Percentiles rank a stretch among this genome's conserved stretches.
Conservation (phyloP, 2,797 vertebrate genomes). For the Acanthurus leucopareius region DNA sequence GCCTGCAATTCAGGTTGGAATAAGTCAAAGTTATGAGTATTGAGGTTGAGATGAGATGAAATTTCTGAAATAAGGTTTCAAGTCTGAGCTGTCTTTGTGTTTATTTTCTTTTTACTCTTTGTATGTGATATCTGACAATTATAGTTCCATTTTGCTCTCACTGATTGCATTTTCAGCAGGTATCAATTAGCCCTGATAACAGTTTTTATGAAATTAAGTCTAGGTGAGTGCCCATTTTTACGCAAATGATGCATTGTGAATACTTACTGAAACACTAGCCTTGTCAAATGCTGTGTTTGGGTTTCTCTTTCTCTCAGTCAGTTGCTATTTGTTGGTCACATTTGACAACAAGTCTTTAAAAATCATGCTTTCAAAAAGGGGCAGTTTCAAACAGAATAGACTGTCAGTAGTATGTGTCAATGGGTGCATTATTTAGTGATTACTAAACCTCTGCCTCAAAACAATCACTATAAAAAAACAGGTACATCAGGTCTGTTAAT, state of each 20-base stretch:
- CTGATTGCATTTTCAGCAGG: constrained; percentile 66
- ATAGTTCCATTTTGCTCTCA: constrained; percentile 48
- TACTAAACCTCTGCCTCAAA: background rate
- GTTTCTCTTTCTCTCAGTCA: constrained; percentile 9
- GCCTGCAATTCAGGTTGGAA: background rate
- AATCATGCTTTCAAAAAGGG: background rate
- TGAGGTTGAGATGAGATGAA: background rate
- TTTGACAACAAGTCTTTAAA: background rate
- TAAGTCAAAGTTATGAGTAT: background rate
- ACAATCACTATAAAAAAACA: background rate
- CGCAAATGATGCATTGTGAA: constrained; percentile 39
- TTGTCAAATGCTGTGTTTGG: constrained; percentile 7
- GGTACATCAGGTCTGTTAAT: background rate
- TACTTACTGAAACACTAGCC: constrained; percentile 40
- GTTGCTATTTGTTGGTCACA: background rate
- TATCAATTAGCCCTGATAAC: constrained; percentile 61
- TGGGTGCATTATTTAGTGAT: background rate
- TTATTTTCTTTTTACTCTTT: constrained; percentile 5
- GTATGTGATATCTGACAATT: constrained; percentile 51
- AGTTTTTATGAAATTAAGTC: constrained; percentile 50
- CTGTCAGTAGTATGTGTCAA: background rate
- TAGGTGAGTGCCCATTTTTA: constrained; percentile 34
- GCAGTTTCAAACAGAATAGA: background rate
- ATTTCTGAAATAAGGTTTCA: constrained; percentile 19
- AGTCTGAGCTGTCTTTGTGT: background rate